Percentiles rank a stretch among this genome's conserved stretches.
Evolutionary conservation across 1,140 invertebrate genomes (phyloP).

Genomic region (Saccostrea glomerata): DNA sequence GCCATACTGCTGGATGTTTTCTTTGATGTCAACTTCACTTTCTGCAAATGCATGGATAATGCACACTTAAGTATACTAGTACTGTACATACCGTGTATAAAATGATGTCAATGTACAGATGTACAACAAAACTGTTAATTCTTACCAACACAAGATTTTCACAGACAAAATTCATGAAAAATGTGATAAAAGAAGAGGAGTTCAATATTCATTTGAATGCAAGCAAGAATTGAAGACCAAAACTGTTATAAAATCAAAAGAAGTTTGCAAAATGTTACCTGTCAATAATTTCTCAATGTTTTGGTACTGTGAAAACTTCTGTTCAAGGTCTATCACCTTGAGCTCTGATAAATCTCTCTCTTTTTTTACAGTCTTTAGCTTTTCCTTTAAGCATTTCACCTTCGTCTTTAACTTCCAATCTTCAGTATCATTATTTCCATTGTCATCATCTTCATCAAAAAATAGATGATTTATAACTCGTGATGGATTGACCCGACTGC

Average conservation of each 20-base stretch:
- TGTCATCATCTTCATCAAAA: constrained; percentile 62
- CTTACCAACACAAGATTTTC: too few species aligned
- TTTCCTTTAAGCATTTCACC: constrained; percentile 54
- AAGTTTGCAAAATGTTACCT: constrained; percentile 50
- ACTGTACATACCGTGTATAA: too few species aligned
- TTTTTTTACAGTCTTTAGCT: constrained; percentile 44
- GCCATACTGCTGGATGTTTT: constrained; percentile 54
- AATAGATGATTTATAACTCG: constrained; percentile 64
- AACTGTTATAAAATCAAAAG: too few species aligned
- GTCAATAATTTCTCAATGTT: constrained; percentile 61
- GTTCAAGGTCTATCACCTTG: constrained; percentile 53
- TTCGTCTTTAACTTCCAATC: constrained; percentile 59
- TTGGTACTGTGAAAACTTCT: constrained; percentile 59
- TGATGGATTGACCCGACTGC: constrained; percentile 49
- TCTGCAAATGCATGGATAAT: constrained; percentile 55
- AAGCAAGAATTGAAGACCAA: too few species aligned
- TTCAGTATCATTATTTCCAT: constrained; percentile 53
- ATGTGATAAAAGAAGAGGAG: too few species aligned
- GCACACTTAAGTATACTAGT: not conserved
- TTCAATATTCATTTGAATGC: too few species aligned
- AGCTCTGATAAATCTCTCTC: constrained; percentile 49
- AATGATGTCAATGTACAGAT: too few species aligned
- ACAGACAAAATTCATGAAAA: too few species aligned
- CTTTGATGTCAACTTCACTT: constrained; percentile 60
- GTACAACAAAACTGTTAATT: too few species aligned